Conservation (phyloP, 2,797 vertebrate species). For the Propithecus deckenii region DNA sequence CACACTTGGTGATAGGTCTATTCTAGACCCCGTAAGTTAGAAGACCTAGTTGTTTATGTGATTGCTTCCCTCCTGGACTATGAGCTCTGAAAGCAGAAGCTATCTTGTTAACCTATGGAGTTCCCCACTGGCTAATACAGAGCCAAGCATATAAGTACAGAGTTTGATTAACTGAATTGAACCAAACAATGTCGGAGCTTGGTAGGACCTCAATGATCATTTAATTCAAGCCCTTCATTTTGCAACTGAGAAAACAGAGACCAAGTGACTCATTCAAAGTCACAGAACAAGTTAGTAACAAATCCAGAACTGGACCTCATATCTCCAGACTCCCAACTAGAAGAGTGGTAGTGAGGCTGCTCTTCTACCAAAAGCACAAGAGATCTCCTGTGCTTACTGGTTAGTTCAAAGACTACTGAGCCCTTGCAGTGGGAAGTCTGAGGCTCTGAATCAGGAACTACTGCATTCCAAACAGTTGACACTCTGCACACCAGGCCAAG, state of each 20-base stretch:
- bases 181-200: background rate
- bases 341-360: background rate
- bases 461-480: conserved; percentile 34
- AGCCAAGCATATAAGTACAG: background rate
- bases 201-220: background rate
- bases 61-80: background rate
- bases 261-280: background rate
- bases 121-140: background rate
- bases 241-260: conserved; percentile 6
- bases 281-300: conserved; percentile 17
- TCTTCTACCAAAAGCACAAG: background rate
- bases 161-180: background rate
- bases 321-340: background rate
- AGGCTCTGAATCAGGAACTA: conserved; percentile 14
- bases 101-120: background rate
- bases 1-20: background rate
- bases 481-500: background rate
- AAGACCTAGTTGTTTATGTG: background rate
- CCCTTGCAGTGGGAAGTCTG: background rate
- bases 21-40: background rate
- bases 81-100: background rate
- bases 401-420: background rate
- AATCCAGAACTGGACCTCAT: background rate
- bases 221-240: conserved; percentile 4
- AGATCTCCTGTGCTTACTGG: background rate